These are phyloP conservation scores for Isurus oxyrinchus DNA, from an alignment of 2,113 vertebrate genomes.

Conservation along the genomic window DNA sequence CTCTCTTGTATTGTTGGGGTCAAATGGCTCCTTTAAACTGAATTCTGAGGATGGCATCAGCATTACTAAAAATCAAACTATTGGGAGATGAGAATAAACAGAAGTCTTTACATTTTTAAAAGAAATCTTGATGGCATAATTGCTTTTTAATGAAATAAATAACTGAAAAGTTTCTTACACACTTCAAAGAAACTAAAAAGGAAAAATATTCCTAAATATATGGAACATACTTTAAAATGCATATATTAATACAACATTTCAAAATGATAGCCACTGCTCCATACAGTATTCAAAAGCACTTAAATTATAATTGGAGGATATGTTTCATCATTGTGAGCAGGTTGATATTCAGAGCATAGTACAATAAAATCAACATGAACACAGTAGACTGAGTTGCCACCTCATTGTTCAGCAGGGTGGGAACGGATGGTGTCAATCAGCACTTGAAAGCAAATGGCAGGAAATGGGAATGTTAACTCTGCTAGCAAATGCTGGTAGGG, in stretches of 20 bases:
- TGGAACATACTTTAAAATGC: not conserved
- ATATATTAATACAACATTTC: not conserved
- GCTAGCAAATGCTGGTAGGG: slow-evolving; percentile 6
- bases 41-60: no score
- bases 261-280: not conserved
- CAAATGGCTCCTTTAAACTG: not conserved
- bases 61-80: not conserved
- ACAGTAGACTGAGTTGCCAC: not conserved
- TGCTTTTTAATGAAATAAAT: not conserved
- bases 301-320: not conserved
- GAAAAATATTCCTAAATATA: not conserved
- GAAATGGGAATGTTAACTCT: slow-evolving; percentile 39
- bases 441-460: slow-evolving; percentile 40
- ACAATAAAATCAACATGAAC: not conserved
- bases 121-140: not conserved
- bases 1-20: not conserved
- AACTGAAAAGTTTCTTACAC: not conserved
- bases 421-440: slow-evolving; percentile 33
- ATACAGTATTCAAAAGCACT: not conserved
- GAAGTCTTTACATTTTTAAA: not conserved
- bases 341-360: not conserved
- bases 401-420: slow-evolving; percentile 10
- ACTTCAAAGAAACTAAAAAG: not conserved
- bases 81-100: not conserved
- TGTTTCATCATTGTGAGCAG: not conserved